Percentiles rank a stretch among this genome's conserved stretches.
Evolutionary conservation across 2,797 vertebrate species (phyloP).

Genomic region (Hippopotamyrus pictus): DNA sequence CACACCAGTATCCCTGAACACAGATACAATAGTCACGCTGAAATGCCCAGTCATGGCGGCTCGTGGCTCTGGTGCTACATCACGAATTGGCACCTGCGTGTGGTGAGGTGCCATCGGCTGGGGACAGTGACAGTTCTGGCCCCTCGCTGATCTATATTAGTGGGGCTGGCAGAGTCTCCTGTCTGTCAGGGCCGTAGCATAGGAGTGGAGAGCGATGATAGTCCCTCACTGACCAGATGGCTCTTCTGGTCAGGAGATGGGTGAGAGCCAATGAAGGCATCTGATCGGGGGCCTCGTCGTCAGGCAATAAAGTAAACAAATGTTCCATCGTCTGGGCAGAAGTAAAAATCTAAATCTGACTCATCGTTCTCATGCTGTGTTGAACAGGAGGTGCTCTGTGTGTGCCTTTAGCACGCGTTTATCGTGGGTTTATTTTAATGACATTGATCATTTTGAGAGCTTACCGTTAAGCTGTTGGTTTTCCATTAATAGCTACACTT

Average conservation of each 20-base stretch:
- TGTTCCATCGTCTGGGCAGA: neutral
- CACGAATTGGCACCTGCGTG: neutral
- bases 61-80: neutral
- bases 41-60: neutral
- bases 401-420: neutral
- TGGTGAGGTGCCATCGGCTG: neutral
- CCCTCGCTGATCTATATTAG: neutral
- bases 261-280: slow-evolving; percentile 54
- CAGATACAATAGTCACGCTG: neutral
- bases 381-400: neutral
- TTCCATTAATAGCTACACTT: neutral
- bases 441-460: neutral
- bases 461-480: neutral
- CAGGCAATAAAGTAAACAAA: slow-evolving; percentile 9
- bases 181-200: neutral
- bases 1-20: neutral
- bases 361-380: neutral
- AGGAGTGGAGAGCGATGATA: slow-evolving; percentile 44
- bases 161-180: neutral
- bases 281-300: slow-evolving; percentile 38
- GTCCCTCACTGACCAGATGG: slow-evolving; percentile 58
- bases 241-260: slow-evolving; percentile 57
- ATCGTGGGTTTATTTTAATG: neutral
- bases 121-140: neutral
- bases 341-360: slow-evolving; percentile 3